Conservation (phyloP, 2,797 vertebrate species). For the Hypotaenidia philippensis region DNA sequence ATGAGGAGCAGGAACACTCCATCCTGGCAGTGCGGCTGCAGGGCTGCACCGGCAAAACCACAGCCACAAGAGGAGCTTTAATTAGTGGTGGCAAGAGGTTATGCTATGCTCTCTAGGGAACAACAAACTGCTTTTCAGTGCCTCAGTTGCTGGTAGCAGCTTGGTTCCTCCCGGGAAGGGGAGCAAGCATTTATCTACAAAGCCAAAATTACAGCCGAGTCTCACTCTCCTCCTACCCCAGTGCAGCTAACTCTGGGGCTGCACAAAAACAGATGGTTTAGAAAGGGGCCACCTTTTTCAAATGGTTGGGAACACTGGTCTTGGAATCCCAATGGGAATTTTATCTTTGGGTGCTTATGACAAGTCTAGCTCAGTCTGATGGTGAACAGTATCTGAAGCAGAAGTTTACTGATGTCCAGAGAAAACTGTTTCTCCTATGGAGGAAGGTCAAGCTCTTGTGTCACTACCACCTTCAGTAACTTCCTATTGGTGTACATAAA, state of each 20-base stretch:
- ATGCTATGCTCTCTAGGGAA: neutral
- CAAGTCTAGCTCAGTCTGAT: neutral
- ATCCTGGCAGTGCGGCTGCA: neutral
- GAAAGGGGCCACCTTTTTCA: neutral
- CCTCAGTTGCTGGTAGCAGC: slow-evolving; percentile 30
- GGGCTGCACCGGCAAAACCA: neutral
- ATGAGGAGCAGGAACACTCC: neutral
- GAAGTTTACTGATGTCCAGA: neutral
- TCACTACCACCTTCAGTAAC: neutral
- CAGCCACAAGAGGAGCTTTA: slow-evolving; percentile 3
- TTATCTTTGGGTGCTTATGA: neutral
- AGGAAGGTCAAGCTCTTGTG: neutral
- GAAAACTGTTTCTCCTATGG: neutral
- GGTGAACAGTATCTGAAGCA: neutral
- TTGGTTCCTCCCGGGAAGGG: neutral
- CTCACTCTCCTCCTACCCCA: neutral
- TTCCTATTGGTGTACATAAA: neutral
- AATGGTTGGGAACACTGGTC: neutral
- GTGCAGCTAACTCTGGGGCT: neutral
- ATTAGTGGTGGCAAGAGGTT: slow-evolving; percentile 17
- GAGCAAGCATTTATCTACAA: neutral
- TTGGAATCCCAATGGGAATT: neutral
- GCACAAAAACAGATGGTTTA: neutral
- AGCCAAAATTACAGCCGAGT: neutral
- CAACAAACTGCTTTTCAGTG: neutral